Percentiles rank a stretch among this genome's conserved stretches.
Evolutionary conservation across 2,797 vertebrate species (phyloP).

Genomic region (Capromys pilorides): DNA sequence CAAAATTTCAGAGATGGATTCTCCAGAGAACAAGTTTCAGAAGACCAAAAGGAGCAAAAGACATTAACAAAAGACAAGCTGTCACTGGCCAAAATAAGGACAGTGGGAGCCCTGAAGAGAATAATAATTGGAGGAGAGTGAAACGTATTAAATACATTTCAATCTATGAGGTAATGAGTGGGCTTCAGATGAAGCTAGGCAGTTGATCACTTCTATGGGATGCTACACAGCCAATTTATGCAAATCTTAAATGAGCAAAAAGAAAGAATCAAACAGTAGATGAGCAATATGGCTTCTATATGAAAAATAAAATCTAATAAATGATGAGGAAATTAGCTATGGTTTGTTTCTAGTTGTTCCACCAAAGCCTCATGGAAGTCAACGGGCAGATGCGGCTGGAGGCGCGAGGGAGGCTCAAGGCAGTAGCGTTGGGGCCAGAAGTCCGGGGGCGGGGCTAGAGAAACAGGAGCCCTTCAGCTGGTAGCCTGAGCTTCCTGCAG

Average conservation of each 20-base stretch:
- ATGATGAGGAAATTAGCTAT: background rate
- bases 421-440: too few species aligned
- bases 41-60: background rate
- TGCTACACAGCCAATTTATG: background rate
- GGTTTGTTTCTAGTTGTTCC: too few species aligned
- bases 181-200: background rate
- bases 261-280: background rate
- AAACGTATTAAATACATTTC: background rate
- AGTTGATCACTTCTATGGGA: background rate
- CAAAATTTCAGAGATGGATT: background rate
- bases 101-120: background rate
- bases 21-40: background rate
- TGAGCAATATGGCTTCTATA: background rate
- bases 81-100: background rate
- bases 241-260: background rate
- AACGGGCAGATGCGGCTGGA: too few species aligned
- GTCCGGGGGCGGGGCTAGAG: too few species aligned
- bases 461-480: too few species aligned
- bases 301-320: background rate
- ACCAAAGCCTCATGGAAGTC: too few species aligned
- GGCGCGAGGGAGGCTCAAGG: too few species aligned
- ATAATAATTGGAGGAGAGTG: background rate
- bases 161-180: background rate
- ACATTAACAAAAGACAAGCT: background rate
- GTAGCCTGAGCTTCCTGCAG: too few species aligned